Base-by-base conservation (phyloP, 2,797 vertebrate genomes). In the Pseudocheirus occidentalis region DNA sequence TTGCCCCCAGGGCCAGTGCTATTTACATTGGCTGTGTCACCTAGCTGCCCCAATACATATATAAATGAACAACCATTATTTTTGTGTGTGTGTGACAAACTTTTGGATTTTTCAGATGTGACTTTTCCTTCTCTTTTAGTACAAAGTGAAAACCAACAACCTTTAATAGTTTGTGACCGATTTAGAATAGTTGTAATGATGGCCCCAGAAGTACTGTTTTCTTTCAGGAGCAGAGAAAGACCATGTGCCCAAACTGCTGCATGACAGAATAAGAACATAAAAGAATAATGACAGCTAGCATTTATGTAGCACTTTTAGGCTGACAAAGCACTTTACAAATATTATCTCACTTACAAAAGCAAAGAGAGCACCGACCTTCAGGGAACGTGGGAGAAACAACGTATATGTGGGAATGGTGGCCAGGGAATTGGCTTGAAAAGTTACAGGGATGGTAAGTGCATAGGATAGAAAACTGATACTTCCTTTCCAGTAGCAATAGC, bases 1-100 rank as follows among this genome's bases (percentile, higher is more conserved):
- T 10, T 54, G 53, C 10, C 53, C 53, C 53, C 53, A 54, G 10
- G 53, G 53, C 11, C 53, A 54, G 53, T 54, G 53, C 53, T 54
- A 54, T 54, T 11, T 11, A 54, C 12, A 54, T 54, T 54, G 10
- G 12, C 53, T 54, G 11, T 11, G 9, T 11, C 53, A 54, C 53
- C 53, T 54, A 54, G 53, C 53, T 54, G 53, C 10, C 53, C 53
- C 53, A 12, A 87, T 46, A 9, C 40, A 50, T 73, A 34, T 66
- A 94, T 46, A n/a, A 95, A 29, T 5, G 66, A 94, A 62, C 92
- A 96, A 87, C 73, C 92, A 96, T 94, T 95, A 95, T 97, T 95
- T 94, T 91, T 55, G 56, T 55, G 95, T 73, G 95, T 73, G 34
- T 40, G 16, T n/a, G 56, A 90, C 91, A 28, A 81, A 13, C 95